Evolutionary conservation across 1,140 invertebrate species (phyloP).

Genomic region (Micrasema minimum): DNA sequence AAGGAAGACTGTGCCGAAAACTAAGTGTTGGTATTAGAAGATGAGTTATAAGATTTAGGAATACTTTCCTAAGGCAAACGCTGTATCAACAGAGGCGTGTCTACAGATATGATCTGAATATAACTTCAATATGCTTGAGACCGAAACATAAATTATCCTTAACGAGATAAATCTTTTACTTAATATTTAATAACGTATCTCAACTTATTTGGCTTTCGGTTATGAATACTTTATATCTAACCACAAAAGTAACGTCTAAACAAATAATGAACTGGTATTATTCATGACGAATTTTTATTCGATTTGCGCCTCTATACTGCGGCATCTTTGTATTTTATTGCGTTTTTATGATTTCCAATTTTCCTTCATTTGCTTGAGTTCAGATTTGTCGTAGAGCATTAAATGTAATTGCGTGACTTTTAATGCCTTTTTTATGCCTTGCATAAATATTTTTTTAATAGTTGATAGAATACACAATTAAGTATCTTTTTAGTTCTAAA

Average conservation of each 20-base stretch:
- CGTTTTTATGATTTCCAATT: slow-evolving; percentile 39
- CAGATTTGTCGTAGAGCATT: slow-evolving; percentile 24
- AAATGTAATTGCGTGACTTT: slow-evolving; percentile 27
- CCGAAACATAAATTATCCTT: slow-evolving; percentile 16
- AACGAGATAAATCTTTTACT: not conserved
- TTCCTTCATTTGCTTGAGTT: slow-evolving; percentile 21
- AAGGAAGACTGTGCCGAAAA: no score
- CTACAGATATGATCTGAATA: slow-evolving; percentile 41
- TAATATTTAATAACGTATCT: not conserved
- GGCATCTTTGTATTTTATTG: slow-evolving; percentile 46
- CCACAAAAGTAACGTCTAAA: slow-evolving; percentile 32
- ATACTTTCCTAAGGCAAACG: slow-evolving; percentile 27
- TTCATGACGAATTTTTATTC: slow-evolving; percentile 6
- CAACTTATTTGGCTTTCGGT: no score
- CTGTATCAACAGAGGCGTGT: slow-evolving; percentile 43
- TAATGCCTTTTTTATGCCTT: no score
- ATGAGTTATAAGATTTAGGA: no score
- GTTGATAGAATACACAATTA: no score
- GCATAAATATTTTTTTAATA: no score
- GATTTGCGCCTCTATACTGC: slow-evolving; percentile 8
- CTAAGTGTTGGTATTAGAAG: no score
- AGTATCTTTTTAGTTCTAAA: no score
- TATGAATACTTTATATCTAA: slow-evolving; percentile 19
- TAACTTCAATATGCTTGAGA: slow-evolving; percentile 28
- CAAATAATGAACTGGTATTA: slow-evolving; percentile 49